These are phyloP conservation scores for Poecilobothrus nobilitatus DNA, from an alignment of 2,888 invertebrate genomes.

Conservation along the genomic window DNA sequence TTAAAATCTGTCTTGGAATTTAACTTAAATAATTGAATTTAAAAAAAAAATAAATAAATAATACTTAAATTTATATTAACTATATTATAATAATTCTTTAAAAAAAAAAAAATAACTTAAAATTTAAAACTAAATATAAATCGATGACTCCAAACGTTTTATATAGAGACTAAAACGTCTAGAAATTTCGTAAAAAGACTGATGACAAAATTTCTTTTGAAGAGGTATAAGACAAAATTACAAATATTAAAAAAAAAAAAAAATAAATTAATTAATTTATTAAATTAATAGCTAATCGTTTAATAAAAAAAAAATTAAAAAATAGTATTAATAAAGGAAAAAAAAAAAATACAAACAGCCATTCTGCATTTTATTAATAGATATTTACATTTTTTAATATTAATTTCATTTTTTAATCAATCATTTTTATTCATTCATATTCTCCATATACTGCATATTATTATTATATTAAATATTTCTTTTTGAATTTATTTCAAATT, in stretches of 20 bases:
- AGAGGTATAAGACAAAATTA: constrained; percentile 4
- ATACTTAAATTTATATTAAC: constrained; percentile 15
- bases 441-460: too few relatives aligned
- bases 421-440: too few relatives aligned
- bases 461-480: too few relatives aligned
- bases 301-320: too few relatives aligned
- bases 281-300: too few relatives aligned
- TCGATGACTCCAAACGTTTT: constrained; percentile 5
- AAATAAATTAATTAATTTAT: too few relatives aligned
- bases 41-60: constrained; percentile 21
- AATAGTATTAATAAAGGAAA: too few relatives aligned
- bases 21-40: constrained; percentile 23
- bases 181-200: neutral
- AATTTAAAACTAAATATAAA: constrained; percentile 13
- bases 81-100: constrained; percentile 19
- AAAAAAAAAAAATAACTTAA: constrained; percentile 17
- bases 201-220: neutral
- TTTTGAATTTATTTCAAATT: too few relatives aligned
- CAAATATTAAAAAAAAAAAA: neutral
- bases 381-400: too few relatives aligned
- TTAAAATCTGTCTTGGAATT: constrained; percentile 3
- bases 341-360: too few relatives aligned
- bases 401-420: too few relatives aligned
- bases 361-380: too few relatives aligned
- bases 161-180: neutral